Base-by-base conservation (phyloP, 92 coral and sea anemone species). In the Epizoanthus scotinus region DNA sequence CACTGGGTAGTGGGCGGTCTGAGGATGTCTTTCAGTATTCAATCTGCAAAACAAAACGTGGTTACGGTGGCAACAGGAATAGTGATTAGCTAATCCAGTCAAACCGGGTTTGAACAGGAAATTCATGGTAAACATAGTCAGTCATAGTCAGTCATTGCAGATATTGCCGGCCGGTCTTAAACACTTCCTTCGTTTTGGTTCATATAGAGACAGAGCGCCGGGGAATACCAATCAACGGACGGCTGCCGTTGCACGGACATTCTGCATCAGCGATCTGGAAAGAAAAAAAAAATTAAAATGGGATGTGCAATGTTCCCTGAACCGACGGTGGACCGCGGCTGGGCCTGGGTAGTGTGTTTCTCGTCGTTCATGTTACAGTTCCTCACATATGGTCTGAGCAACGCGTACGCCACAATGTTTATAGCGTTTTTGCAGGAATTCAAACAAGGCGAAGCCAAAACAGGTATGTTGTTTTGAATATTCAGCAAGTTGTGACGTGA, bases 321-420 rank as follows among this genome's bases (percentile, higher is more conserved):
- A 56, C 57, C 66, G 0, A 66, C 55, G 2, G 68, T 75, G 17
- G 81, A 75, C 81, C 1, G 38, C 25, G 81, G 81, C 4, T 75
- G 81, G 81, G 81, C 81, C 3, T 75, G 81, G 81, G 36, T 58
- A 14, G 68, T 75, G 6, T 75, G 81, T 29, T 75, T 75, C 21
- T 58, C 68, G 2, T 75, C 81, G 17, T 75, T 75, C 8, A 20
- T 75, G 53, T 67, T 75, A 13, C 81, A 75, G 54, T 75, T 59
- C 42, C 68, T 75, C 6, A 75, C 66, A 17, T 75, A 58, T 22
- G 81, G 81, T 0, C 31, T 75, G 67, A 57, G 81, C 21, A 75
- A 75, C 10, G 81, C 81, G 0, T 75, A 75, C 17, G 67, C 81
- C 0, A 75, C 81, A 15, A 75, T 75, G 68, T 75, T 75, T 36